Conservation (phyloP, 2,797 vertebrate species). For the Ptychadena robeensis region DNA sequence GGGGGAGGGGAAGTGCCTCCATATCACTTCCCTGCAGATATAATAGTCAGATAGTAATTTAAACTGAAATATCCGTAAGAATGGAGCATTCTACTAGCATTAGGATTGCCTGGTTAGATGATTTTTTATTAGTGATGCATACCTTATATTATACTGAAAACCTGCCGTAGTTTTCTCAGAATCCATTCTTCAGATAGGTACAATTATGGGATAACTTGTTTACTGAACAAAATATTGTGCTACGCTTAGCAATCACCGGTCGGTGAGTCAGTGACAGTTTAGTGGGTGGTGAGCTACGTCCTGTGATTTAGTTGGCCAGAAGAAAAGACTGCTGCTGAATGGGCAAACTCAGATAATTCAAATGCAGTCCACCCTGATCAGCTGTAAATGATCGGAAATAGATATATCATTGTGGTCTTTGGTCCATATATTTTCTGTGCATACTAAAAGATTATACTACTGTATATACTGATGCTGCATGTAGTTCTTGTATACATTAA, state of each 20-base stretch:
- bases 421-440: not conserved
- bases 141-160: not conserved
- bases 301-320: slow-evolving; percentile 14
- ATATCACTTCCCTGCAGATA: no score
- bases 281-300: slow-evolving; percentile 32
- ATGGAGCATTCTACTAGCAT: no score
- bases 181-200: not conserved
- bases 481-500: no score
- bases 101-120: no score
- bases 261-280: slow-evolving; percentile 34
- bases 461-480: no score
- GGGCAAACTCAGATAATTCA: slow-evolving; percentile 30
- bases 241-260: slow-evolving; percentile 17
- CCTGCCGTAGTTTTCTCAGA: not conserved
- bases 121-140: no score
- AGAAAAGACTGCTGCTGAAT: slow-evolving; percentile 29
- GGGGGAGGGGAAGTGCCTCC: no score
- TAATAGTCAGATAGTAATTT: no score
- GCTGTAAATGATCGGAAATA: not conserved
- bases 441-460: no score
- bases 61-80: no score
- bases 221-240: not conserved
- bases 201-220: not conserved
- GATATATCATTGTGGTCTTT: not conserved
- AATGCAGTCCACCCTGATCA: slow-evolving; percentile 4